These are phyloP conservation scores for Pachyuromys duprasi DNA, from an alignment of 2,797 vertebrate species.

Conservation along the genomic window DNA sequence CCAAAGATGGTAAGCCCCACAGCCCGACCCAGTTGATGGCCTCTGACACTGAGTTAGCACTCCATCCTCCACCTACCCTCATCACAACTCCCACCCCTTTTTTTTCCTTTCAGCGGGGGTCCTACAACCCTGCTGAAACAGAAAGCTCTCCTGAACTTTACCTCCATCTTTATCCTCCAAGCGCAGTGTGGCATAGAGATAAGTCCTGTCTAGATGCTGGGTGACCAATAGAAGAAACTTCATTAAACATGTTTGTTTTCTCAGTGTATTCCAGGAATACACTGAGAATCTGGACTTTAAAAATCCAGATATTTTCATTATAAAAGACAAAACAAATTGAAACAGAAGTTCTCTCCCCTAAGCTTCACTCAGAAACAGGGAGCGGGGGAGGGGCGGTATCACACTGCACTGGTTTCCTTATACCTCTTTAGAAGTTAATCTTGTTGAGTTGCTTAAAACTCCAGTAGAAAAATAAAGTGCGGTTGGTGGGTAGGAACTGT, in stretches of 20 bases:
- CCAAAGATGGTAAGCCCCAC: background rate
- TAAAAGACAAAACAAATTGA: slow-evolving; percentile 15
- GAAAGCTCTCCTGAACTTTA: background rate
- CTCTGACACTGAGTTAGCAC: background rate
- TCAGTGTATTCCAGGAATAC: slow-evolving; percentile 11
- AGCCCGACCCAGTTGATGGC: background rate
- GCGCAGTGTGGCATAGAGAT: background rate
- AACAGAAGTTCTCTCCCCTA: background rate
- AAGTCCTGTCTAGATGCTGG: background rate
- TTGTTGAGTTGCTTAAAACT: slow-evolving; percentile 48
- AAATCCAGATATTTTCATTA: background rate
- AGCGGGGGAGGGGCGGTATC: background rate
- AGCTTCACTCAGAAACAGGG: background rate
- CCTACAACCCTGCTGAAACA: background rate
- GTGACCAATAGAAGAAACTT: slow-evolving; percentile 13
- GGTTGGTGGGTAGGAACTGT: background rate
- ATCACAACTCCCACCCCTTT: too few relatives aligned
- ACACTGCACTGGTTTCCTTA: slow-evolving; percentile 12
- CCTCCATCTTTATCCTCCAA: slow-evolving; percentile 9
- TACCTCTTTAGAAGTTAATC: slow-evolving; percentile 49
- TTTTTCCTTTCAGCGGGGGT: background rate
- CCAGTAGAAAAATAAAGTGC: background rate
- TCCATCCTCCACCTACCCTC: background rate
- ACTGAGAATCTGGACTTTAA: background rate
- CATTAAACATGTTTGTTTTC: slow-evolving; percentile 18